These are phyloP conservation scores for Heptranchias perlo DNA, from an alignment of 2,113 vertebrate species.

Conservation along the genomic window DNA sequence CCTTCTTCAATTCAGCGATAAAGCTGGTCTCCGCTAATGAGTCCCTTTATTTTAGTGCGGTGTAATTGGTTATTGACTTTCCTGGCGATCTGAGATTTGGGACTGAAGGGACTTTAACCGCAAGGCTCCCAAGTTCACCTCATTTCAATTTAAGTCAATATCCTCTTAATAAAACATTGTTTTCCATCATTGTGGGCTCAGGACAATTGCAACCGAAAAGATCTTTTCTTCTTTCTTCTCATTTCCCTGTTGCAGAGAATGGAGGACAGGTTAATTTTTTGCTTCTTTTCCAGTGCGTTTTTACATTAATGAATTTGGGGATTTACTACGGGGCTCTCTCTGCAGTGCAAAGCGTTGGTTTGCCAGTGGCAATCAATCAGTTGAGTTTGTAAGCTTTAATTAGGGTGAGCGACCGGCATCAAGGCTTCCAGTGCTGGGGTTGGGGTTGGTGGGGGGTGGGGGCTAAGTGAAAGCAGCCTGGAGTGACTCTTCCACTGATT, in stretches of 20 bases:
- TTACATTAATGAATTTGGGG: background rate
- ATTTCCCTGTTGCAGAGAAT: background rate
- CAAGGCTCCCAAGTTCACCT: background rate
- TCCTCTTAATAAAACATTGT: background rate
- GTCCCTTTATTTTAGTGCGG: background rate
- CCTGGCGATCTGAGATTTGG: background rate
- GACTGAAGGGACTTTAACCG: background rate
- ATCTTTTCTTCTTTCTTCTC: background rate
- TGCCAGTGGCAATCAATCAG: background rate
- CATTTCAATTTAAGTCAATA: slow-evolving; percentile 25
- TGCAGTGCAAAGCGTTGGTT: background rate
- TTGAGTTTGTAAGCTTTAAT: background rate
- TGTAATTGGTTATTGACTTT: slow-evolving; percentile 32
- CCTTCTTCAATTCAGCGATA: background rate
- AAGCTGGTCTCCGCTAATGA: background rate
- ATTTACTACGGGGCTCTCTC: background rate
- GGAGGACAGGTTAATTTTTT: too few relatives aligned
- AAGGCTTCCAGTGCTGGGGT: background rate
- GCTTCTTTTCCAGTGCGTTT: background rate
- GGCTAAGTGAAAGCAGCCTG: background rate
- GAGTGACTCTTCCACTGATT: background rate
- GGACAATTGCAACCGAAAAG: background rate
- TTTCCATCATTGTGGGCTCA: background rate
- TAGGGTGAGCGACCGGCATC: background rate
- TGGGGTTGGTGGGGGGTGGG: background rate